A percentile compares a stretch with the other conserved stretches of the same genome.
phyloP scores from a whole-genome alignment of 2,797 vertebrate species.

The Tinamus major region DNA sequence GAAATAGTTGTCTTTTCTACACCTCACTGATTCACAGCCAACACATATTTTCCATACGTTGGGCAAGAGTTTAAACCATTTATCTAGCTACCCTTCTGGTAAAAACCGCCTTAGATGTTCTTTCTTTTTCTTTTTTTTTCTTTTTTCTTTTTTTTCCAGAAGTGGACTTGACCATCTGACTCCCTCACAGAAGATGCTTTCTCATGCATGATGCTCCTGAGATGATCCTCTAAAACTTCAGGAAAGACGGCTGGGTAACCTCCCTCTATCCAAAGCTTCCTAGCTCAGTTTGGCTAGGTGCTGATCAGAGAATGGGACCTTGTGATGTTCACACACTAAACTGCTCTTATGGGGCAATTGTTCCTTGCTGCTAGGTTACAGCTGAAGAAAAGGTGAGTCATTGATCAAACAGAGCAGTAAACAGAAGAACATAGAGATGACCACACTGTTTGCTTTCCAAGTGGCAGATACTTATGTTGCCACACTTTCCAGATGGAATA shows the following conservation, averaged over 20 bases:
- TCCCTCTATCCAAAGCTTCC: neutral
- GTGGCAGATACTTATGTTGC: slow-evolving; percentile 29
- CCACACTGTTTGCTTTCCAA: slow-evolving; percentile 5
- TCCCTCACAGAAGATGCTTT: neutral
- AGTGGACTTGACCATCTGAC: neutral
- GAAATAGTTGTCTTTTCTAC: neutral
- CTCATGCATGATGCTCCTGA: neutral
- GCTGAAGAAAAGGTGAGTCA: slow-evolving; percentile 26
- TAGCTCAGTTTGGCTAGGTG: neutral
- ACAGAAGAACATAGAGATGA: slow-evolving; percentile 16
- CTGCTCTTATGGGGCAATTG: neutral
- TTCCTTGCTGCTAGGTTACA: neutral
- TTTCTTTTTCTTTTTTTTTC: neutral
- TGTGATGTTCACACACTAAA: neutral
- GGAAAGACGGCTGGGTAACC: neutral
- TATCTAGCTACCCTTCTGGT: rapidly evolving
- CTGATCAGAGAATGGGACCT: neutral
- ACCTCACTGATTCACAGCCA: neutral
- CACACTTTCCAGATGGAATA: slow-evolving; percentile 57
- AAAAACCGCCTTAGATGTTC: neutral
- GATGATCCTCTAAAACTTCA: neutral
- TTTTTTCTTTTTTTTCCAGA: neutral
- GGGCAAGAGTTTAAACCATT: neutral
- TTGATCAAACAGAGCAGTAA: neutral
- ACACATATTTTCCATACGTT: neutral